phyloP scores from a whole-genome alignment of 2,113 vertebrate genomes.

The Rhadina sibilatrix region DNA sequence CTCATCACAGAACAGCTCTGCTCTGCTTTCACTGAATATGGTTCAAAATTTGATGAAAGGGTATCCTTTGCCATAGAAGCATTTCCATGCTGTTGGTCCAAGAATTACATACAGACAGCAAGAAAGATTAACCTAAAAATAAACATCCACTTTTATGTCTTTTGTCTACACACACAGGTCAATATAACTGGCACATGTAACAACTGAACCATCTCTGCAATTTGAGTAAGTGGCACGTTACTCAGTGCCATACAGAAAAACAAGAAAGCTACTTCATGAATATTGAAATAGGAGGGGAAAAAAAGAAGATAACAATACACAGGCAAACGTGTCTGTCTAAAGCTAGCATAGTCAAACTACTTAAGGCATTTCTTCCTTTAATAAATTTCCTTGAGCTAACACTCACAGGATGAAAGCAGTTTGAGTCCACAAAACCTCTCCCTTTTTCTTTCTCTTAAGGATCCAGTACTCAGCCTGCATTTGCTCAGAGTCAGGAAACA shows the following conservation, averaged over 20 bases:
- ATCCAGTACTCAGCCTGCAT: background rate
- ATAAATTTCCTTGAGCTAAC: background rate
- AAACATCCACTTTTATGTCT: background rate
- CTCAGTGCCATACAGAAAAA: background rate
- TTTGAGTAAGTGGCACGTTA: background rate
- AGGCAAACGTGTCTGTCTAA: background rate
- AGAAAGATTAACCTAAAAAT: background rate
- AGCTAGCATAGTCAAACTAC: background rate
- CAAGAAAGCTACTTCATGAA: background rate
- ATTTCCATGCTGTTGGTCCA: background rate
- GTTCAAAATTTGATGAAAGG: background rate
- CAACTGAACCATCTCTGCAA: background rate
- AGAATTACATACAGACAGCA: background rate
- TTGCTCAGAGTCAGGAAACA: background rate
- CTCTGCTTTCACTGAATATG: background rate
- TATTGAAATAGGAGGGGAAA: fast-evolving
- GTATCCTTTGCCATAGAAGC: background rate
- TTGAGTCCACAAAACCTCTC: background rate
- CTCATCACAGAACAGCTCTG: background rate
- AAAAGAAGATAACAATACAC: background rate
- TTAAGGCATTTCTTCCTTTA: background rate
- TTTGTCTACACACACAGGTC: background rate
- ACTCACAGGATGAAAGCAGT: background rate
- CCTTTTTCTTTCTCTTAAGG: background rate
- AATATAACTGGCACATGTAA: background rate